A percentile compares a stretch with the other conserved stretches of the same genome.
phyloP scores from a whole-genome alignment of 2,113 vertebrate species.

The Neopipo cinnamomea region DNA sequence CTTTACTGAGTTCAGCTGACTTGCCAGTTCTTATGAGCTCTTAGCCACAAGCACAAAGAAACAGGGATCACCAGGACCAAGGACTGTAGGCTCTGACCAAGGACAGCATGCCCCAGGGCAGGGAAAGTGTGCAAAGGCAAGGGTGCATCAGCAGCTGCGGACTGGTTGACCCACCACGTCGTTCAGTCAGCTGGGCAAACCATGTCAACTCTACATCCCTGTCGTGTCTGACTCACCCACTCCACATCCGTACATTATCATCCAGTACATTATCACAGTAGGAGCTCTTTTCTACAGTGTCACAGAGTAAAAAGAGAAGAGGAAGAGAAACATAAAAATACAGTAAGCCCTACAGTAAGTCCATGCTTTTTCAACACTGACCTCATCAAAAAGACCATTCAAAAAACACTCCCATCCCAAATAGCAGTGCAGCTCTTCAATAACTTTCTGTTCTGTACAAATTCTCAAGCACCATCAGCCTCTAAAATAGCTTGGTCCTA shows the following conservation, averaged over 20 bases:
- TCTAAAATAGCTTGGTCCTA: not conserved
- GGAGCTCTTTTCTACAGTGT: not conserved
- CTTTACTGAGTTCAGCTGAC: not conserved
- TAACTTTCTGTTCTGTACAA: not conserved
- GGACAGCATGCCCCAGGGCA: not conserved
- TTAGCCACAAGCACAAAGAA: not conserved
- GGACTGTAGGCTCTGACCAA: not conserved
- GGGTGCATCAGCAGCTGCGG: not conserved
- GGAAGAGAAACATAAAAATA: not conserved
- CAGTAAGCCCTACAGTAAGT: not conserved
- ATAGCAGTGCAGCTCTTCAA: not conserved
- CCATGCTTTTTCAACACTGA: not conserved
- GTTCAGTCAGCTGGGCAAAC: not conserved
- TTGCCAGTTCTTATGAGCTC: not conserved
- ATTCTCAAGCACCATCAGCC: not conserved
- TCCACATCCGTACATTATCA: not conserved
- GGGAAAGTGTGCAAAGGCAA: not conserved
- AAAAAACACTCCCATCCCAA: not conserved
- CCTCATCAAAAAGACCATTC: not conserved
- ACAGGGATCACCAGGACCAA: not conserved
- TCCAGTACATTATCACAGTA: not conserved
- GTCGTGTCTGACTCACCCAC: not conserved
- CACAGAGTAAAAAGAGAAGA: not conserved
- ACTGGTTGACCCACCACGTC: rapidly evolving
- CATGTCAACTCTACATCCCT: not conserved